A percentile compares a stretch with the other conserved stretches of the same genome.
phyloP scores from a whole-genome alignment of 35 echinoderm and acorn worm species.

The Eucidaris tribuloides region DNA sequence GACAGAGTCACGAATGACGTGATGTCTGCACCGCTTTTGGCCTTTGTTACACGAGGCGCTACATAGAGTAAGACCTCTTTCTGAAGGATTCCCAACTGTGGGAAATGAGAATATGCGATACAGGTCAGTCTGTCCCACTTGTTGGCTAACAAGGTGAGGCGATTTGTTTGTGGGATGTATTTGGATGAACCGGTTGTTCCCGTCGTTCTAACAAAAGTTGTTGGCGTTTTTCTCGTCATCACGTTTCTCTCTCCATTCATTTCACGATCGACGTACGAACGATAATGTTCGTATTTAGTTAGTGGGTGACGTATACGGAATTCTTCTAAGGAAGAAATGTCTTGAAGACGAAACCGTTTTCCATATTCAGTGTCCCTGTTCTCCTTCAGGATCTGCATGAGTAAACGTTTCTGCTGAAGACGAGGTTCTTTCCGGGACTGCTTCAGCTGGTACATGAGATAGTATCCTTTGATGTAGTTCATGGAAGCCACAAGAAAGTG shows the following conservation, averaged over 20 bases:
- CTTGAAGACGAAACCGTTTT: conserved; percentile 11
- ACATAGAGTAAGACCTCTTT: conserved; percentile 1
- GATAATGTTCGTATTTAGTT: conserved; percentile 46
- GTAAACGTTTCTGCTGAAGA: conserved; percentile 16
- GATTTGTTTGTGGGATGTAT: not conserved
- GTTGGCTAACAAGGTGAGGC: not conserved
- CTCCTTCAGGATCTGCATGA: conserved; percentile 7
- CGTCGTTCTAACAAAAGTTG: conserved; percentile 22
- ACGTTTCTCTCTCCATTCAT: conserved; percentile 41
- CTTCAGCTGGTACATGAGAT: not conserved
- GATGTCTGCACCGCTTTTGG: conserved; percentile 21
- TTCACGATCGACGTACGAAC: conserved; percentile 18
- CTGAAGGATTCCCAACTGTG: not conserved
- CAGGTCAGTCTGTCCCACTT: not conserved
- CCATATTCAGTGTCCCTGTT: conserved; percentile 20
- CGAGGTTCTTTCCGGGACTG: not conserved
- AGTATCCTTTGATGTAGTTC: not conserved
- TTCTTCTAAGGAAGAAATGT: conserved; percentile 18
- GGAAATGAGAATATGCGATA: not conserved
- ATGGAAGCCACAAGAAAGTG: not conserved
- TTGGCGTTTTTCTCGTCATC: conserved; percentile 14
- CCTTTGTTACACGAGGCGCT: conserved; percentile 1
- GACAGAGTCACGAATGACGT: not conserved
- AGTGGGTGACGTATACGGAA: conserved; percentile 29
- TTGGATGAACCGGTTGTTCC: conserved; percentile 45